phyloP scores from a whole-genome alignment of 1,140 invertebrate genomes.

The Dendrolimus punctatus region DNA sequence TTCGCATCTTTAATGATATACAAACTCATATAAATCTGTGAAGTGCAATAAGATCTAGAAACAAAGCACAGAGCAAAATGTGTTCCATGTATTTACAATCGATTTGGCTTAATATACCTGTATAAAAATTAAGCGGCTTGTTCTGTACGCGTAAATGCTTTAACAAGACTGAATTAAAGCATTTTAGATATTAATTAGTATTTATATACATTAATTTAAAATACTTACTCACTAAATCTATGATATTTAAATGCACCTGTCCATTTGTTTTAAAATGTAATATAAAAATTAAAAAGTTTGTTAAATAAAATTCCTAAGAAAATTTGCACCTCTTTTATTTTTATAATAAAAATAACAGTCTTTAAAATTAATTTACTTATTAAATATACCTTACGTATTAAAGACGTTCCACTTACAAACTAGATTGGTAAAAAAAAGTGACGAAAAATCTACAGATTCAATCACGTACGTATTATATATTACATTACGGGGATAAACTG shows the following conservation, averaged over 20 bases:
- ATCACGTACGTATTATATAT: too few species aligned
- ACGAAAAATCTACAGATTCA: too few species aligned
- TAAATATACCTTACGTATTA: neutral
- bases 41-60: too few species aligned
- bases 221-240: conserved; percentile 30
- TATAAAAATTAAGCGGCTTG: conserved; percentile 10
- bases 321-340: conserved; percentile 29
- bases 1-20: too few species aligned
- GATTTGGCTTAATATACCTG: too few species aligned
- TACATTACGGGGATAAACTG: too few species aligned
- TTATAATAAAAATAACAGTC: conserved; percentile 38
- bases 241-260: conserved; percentile 42
- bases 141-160: conserved; percentile 7
- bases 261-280: conserved; percentile 30
- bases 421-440: too few species aligned
- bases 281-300: conserved; percentile 35
- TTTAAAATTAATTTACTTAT: conserved; percentile 18
- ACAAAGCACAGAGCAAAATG: too few species aligned
- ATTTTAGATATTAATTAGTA: neutral
- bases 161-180: conserved; percentile 6
- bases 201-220: conserved; percentile 6
- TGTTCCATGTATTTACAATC: too few species aligned
- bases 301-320: conserved; percentile 54
- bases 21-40: too few species aligned
- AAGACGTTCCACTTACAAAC: neutral